phyloP scores from a whole-genome alignment of 2,888 invertebrate genomes.

The Trachelus tabidus region DNA sequence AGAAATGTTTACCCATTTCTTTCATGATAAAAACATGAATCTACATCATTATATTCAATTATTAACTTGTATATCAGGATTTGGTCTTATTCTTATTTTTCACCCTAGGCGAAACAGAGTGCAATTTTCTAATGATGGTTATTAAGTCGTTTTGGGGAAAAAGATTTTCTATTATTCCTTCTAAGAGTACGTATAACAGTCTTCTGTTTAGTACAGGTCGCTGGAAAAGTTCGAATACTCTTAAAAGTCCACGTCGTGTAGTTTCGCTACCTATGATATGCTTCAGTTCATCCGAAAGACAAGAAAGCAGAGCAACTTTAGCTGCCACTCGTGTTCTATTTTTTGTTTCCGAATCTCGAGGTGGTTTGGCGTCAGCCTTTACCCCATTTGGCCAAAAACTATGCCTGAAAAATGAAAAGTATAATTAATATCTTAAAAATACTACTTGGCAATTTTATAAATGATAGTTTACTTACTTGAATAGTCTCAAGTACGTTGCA shows the following conservation, averaged over 20 bases:
- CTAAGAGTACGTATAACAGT: slow-evolving; percentile 84
- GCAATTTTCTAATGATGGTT: slow-evolving; percentile 78
- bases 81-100: slow-evolving; percentile 42
- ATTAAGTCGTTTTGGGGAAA: slow-evolving; percentile 84
- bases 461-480: slow-evolving; percentile 75
- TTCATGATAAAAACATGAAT: background rate
- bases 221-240: slow-evolving; percentile 90
- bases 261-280: slow-evolving; percentile 92
- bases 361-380: slow-evolving; percentile 68
- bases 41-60: background rate
- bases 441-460: slow-evolving; percentile 65
- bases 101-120: slow-evolving; percentile 72
- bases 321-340: slow-evolving; percentile 87
- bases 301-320: slow-evolving; percentile 85
- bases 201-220: slow-evolving; percentile 86
- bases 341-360: slow-evolving; percentile 71
- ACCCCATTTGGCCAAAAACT: slow-evolving; percentile 74
- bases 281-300: slow-evolving; percentile 89
- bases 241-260: slow-evolving; percentile 82
- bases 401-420: slow-evolving; percentile 64
- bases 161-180: slow-evolving; percentile 81
- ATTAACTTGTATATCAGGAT: slow-evolving; percentile 37
- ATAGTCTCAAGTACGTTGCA: slow-evolving; percentile 84
- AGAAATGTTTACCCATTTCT: background rate
- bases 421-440: slow-evolving; percentile 58